Conservation (phyloP, 2,888 invertebrate genomes). For the Dioctria linearis region DNA sequence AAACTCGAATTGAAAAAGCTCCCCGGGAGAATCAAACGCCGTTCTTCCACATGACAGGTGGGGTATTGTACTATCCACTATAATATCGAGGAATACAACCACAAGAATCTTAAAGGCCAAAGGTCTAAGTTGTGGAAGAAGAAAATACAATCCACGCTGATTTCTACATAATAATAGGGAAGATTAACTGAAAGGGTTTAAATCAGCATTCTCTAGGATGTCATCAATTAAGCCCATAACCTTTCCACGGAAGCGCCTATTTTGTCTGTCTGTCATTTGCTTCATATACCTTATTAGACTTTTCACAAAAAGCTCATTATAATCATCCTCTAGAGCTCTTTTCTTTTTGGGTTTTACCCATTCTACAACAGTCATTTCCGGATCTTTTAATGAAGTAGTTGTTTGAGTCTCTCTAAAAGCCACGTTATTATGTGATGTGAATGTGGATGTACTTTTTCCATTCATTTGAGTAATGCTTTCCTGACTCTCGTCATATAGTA, state of each 20-base stretch:
- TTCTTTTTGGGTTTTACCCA: slow-evolving; percentile 3
- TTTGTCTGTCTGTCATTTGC: slow-evolving; percentile 11
- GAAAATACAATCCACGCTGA: no score
- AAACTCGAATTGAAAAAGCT: no score
- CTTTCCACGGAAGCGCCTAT: not conserved
- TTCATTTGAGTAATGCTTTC: no score
- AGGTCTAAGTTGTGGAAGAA: no score
- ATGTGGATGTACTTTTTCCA: no score
- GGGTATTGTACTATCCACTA: no score
- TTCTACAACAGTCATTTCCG: not conserved
- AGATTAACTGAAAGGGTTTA: no score
- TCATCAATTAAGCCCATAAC: not conserved
- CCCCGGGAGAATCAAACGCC: no score
- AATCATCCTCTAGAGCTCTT: not conserved
- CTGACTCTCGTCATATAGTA: not conserved
- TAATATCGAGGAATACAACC: no score
- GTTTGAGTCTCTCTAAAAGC: not conserved
- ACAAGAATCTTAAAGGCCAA: no score
- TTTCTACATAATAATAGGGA: no score
- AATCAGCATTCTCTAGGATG: not conserved
- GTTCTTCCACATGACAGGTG: no score
- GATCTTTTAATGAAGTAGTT: not conserved
- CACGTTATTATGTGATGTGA: not conserved
- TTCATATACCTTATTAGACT: not conserved
- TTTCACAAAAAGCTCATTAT: not conserved